phyloP scores from a whole-genome alignment of 2,888 invertebrate species.

The Cheilosia urbana region DNA sequence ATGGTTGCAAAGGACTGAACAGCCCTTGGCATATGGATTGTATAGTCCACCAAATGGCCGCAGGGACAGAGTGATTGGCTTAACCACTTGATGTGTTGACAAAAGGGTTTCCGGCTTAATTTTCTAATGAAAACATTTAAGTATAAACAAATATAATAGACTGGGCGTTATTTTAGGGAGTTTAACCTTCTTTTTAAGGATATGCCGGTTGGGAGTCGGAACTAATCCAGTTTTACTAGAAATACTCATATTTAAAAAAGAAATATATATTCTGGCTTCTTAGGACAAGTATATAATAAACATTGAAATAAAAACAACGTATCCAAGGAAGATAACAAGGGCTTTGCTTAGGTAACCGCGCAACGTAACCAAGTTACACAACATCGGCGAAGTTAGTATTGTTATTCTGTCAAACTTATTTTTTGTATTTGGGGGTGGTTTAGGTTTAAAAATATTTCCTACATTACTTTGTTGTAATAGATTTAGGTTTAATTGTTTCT shows the following conservation, averaged over 20 bases:
- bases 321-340: constrained; percentile 1
- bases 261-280: background rate
- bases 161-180: background rate
- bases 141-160: no score
- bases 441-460: no score
- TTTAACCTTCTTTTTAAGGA: constrained; percentile 53
- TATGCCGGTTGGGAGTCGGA: constrained; percentile 85
- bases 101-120: constrained; percentile 76
- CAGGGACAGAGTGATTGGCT: constrained; percentile 89
- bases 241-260: constrained; percentile 84
- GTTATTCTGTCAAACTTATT: no score
- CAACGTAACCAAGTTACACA: no score
- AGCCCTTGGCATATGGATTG: constrained; percentile 92
- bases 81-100: constrained; percentile 85
- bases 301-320: background rate
- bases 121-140: constrained; percentile 40
- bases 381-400: no score
- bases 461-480: no score
- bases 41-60: constrained; percentile 92
- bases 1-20: constrained; percentile 93
- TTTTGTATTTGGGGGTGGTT: no score
- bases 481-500: no score
- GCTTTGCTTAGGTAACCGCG: no score
- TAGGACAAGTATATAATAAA: background rate
- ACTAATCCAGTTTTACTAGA: constrained; percentile 88